These are phyloP conservation scores for Resseliella maxima DNA, from an alignment of 2,888 invertebrate genomes.

Conservation along the genomic window DNA sequence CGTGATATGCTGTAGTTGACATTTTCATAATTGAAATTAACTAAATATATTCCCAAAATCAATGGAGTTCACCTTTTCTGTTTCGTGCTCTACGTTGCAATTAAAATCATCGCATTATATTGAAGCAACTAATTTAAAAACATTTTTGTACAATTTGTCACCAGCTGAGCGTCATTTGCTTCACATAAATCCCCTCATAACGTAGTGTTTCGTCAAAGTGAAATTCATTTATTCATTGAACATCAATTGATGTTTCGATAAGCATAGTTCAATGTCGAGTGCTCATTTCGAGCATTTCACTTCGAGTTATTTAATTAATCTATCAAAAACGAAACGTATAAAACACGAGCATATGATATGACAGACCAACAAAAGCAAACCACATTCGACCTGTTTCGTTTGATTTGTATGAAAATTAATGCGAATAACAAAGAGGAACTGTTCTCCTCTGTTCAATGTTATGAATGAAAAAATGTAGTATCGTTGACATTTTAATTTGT, in stretches of 20 bases:
- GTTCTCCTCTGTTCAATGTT: not conserved
- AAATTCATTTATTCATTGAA: slow-evolving; percentile 37
- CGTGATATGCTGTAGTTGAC: not conserved
- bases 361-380: slow-evolving; percentile 31
- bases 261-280: not conserved
- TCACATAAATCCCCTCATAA: not conserved
- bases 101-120: not conserved
- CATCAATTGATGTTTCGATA: slow-evolving; percentile 43
- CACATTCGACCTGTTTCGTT: slow-evolving; percentile 31
- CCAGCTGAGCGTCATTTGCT: slow-evolving; percentile 29
- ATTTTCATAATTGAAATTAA: not conserved
- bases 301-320: slow-evolving; percentile 31
- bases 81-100: not conserved
- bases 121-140: slow-evolving; percentile 11
- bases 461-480: not conserved
- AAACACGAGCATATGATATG: not conserved
- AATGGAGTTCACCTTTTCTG: not conserved
- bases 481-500: slow-evolving; percentile 49
- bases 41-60: not conserved
- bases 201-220: not conserved
- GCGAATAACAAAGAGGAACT: slow-evolving; percentile 14
- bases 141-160: slow-evolving; percentile 8
- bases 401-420: slow-evolving; percentile 41
- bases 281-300: not conserved
- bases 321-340: not conserved